phyloP scores from a whole-genome alignment of 2,113 vertebrate genomes.

The Oryzias woworae region DNA sequence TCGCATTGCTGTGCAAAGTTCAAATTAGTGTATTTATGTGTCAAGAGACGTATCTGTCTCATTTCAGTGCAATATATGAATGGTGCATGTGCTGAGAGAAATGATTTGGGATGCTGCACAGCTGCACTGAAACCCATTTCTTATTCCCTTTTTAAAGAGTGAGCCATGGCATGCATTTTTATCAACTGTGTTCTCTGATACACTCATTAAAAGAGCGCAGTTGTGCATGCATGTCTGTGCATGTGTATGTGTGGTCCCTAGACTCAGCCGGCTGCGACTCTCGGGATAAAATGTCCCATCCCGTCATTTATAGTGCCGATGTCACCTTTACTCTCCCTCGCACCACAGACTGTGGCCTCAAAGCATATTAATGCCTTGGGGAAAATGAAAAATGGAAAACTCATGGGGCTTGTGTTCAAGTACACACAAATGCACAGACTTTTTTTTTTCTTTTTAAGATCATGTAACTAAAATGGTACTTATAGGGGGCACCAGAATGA shows the following conservation, averaged over 20 bases:
- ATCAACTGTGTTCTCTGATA: conserved; percentile 70
- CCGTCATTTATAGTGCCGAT: conserved; percentile 21
- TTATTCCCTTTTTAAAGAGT: conserved; percentile 73
- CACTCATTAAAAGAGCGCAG: conserved; percentile 65
- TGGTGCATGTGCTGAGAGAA: conserved; percentile 33
- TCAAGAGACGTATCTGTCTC: background rate
- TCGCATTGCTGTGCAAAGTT: background rate
- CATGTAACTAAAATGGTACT: conserved; percentile 6
- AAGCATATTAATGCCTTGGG: background rate
- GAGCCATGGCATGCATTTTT: conserved; percentile 66
- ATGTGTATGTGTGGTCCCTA: conserved; percentile 30
- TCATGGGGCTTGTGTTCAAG: background rate
- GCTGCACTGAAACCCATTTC: conserved; percentile 55
- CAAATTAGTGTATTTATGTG: background rate
- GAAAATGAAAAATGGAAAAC: background rate
- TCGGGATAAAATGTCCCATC: conserved; percentile 31
- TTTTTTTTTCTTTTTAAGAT: conserved; percentile 1
- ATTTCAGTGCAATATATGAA: conserved; percentile 28
- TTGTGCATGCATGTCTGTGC: conserved; percentile 13
- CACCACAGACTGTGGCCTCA: conserved; percentile 3
- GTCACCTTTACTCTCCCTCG: conserved; percentile 28
- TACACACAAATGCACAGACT: conserved; percentile 10
- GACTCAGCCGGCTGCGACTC: conserved; percentile 31
- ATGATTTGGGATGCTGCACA: conserved; percentile 60
- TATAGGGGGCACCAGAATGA: background rate